A percentile compares a stretch with the other conserved stretches of the same genome.
Evolutionary conservation across 2,113 vertebrate genomes (phyloP).

Genomic region (Cranoglanis bouderius): DNA sequence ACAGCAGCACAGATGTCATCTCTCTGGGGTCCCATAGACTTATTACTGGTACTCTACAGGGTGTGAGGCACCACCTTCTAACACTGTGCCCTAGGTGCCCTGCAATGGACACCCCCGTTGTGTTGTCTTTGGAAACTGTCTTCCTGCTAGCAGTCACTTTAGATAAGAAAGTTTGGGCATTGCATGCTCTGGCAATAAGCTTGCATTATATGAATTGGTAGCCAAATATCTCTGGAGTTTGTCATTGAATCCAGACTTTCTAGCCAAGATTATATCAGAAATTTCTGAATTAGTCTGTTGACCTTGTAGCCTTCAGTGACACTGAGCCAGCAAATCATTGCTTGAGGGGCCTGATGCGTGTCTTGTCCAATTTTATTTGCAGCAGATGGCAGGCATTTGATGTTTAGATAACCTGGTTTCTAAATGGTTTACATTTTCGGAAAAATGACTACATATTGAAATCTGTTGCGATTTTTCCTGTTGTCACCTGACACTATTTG

Average conservation of each 20-base stretch:
- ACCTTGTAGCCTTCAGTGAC: too few relatives aligned
- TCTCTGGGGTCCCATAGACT: not conserved
- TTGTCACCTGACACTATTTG: not conserved
- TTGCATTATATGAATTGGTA: too few relatives aligned
- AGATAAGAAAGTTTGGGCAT: not conserved
- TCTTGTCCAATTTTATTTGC: too few relatives aligned
- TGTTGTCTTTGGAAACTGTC: not conserved
- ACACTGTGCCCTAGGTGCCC: not conserved
- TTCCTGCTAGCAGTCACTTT: not conserved
- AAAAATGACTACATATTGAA: not conserved
- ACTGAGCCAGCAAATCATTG: too few relatives aligned
- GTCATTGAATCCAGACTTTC: too few relatives aligned
- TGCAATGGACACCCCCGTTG: not conserved
- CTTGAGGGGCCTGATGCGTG: too few relatives aligned
- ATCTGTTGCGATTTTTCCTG: not conserved
- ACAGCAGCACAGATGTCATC: not conserved
- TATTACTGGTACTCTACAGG: not conserved
- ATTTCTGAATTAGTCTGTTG: too few relatives aligned
- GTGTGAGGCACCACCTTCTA: not conserved
- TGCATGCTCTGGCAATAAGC: not conserved
- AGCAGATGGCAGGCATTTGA: too few relatives aligned
- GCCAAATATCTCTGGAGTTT: too few relatives aligned
- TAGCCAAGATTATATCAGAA: too few relatives aligned
- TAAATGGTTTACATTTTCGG: not conserved
- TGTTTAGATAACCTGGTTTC: not conserved